Evolutionary conservation across 2,888 invertebrate species (phyloP).

Genomic region (Trachelus troglodyta): DNA sequence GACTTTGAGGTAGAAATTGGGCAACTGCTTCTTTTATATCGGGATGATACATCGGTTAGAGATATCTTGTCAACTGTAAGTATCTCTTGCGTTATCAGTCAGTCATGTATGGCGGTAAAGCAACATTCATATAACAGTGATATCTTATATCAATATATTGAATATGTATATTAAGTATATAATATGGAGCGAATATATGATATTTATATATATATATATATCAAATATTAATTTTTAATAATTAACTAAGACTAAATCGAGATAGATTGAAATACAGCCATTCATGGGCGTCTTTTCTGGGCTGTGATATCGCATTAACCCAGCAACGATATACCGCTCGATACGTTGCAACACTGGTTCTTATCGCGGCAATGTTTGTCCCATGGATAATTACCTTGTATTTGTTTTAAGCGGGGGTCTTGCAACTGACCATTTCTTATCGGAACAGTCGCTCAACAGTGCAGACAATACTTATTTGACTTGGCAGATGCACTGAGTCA

Average conservation of each 20-base stretch:
- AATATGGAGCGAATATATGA: not conserved
- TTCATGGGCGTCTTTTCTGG: not conserved
- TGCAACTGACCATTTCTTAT: not conserved
- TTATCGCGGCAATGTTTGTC: not conserved
- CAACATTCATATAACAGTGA: not conserved
- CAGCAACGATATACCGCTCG: not conserved
- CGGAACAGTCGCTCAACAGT: not conserved
- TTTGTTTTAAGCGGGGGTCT: not conserved
- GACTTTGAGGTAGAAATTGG: slow-evolving; percentile 32
- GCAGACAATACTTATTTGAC: not conserved
- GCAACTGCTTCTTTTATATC: slow-evolving; percentile 32
- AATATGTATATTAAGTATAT: not conserved
- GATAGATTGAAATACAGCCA: not conserved
- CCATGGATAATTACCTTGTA: not conserved
- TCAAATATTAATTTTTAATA: not conserved
- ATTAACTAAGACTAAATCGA: not conserved
- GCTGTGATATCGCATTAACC: not conserved
- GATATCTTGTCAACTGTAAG: not conserved
- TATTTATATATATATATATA: not conserved
- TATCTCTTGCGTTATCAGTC: not conserved
- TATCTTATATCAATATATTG: not conserved
- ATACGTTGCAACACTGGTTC: not conserved
- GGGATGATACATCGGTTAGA: not conserved
- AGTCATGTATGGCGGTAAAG: not conserved
- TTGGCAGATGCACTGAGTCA: not conserved